Conservation (phyloP, 2,888 invertebrate species). For the Plagodis dolabraria region DNA sequence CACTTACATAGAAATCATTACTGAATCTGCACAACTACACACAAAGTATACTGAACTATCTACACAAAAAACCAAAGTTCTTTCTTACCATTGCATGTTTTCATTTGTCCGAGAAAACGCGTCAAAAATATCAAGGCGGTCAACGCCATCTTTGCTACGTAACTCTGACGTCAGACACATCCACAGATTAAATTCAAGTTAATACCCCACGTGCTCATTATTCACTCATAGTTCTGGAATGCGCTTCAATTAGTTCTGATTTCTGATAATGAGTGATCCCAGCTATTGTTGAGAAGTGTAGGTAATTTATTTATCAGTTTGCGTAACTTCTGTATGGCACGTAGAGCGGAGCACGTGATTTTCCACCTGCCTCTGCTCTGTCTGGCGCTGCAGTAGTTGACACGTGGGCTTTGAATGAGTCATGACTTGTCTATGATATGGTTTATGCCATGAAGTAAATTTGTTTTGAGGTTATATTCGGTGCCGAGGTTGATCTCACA, state of each 20-base stretch:
- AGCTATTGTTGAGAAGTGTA: conserved; percentile 7
- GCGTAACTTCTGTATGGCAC: conserved; percentile 13
- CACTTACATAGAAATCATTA: too few relatives aligned
- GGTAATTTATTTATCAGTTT: conserved; percentile 10
- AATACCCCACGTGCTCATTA: background rate
- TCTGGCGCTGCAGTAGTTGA: too few relatives aligned
- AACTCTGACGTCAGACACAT: background rate
- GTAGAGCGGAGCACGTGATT: conserved; percentile 7
- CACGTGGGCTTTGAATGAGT: too few relatives aligned
- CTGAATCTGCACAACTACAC: too few relatives aligned
- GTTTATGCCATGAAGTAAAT: too few relatives aligned
- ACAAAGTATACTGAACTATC: background rate
- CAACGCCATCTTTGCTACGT: background rate
- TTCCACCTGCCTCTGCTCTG: conserved; percentile 7
- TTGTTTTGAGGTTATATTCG: too few relatives aligned
- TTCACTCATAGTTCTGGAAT: conserved; percentile 14
- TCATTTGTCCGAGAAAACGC: background rate
- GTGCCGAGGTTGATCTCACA: too few relatives aligned
- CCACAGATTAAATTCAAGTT: background rate
- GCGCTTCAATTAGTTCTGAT: conserved; percentile 11
- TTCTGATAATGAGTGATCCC: conserved; percentile 11
- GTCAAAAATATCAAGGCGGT: background rate
- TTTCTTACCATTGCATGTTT: background rate
- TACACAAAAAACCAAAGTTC: background rate
- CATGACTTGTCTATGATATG: too few relatives aligned